Evolutionary conservation across 2,888 invertebrate species (phyloP).

Genomic region (Tortricodes alternella): DNA sequence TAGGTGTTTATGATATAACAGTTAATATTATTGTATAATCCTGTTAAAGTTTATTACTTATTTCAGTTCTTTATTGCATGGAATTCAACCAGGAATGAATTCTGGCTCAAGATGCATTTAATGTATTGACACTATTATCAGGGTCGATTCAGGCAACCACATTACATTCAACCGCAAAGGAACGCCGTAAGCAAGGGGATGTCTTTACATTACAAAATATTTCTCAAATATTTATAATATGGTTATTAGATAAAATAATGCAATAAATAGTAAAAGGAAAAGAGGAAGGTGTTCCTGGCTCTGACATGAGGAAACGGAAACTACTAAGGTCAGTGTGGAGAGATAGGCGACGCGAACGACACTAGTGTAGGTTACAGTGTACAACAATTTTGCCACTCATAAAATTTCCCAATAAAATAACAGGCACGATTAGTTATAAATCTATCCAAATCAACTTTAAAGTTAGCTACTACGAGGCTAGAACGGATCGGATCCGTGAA

Average conservation of each 20-base stretch:
- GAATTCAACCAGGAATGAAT: slow-evolving; percentile 7
- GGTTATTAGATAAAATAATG: slow-evolving; percentile 10
- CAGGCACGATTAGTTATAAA: not conserved
- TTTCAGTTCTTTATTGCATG: slow-evolving; percentile 26
- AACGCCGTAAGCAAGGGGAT: not conserved
- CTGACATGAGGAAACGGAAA: not conserved
- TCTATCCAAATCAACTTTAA: not conserved
- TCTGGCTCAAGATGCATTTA: slow-evolving; percentile 12
- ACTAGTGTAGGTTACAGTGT: slow-evolving; percentile 5
- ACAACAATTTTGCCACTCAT: slow-evolving; percentile 27
- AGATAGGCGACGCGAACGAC: slow-evolving; percentile 8
- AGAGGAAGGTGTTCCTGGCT: not conserved
- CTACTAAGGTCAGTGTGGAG: not conserved
- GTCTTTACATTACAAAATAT: not conserved
- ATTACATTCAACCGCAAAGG: slow-evolving; percentile 16
- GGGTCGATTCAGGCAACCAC: slow-evolving; percentile 19
- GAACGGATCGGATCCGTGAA: not conserved
- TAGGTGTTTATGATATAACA: slow-evolving; percentile 30
- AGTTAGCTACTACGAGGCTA: not conserved
- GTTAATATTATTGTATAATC: slow-evolving; percentile 27
- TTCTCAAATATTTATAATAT: slow-evolving; percentile 1
- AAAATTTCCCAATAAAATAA: slow-evolving; percentile 14
- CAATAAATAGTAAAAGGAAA: slow-evolving; percentile 6
- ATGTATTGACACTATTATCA: slow-evolving; percentile 13
- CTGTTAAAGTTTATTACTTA: slow-evolving; percentile 24